Evolutionary conservation across 2,113 vertebrate genomes (phyloP), one percentile per base, ranked within the genome.

Genomic region (Leptobrachium ailaonicum): DNA sequence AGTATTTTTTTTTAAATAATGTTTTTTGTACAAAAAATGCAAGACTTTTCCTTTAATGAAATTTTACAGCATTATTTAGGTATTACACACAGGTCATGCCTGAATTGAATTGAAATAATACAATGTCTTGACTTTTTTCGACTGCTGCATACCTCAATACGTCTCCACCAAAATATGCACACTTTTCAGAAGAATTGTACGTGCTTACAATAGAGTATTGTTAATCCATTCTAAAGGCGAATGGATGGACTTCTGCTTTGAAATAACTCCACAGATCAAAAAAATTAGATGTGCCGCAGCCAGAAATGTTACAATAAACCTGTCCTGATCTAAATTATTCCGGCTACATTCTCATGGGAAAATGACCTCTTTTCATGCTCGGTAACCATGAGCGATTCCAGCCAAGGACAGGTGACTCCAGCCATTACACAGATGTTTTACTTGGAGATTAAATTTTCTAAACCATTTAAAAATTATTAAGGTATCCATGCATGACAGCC

Each of bases 381-480:
- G 64, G 64, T 74, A 68, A 81, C 64, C 72, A 69, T 50, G 66
- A 81, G 70, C 7, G 71, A 69, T 81, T 81, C 56, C 43, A 69
- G 63, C 79, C 72, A 56, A 67, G 67, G 63, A 81, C 71, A 81
- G 71, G 79, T 81, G 79, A 81, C 79, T 71, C 66, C 40, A 42
- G 79, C 56, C 64, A 75, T 81, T 47, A 69, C 79, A 60, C 79
- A 81, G 79, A 75, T 81, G 71, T 75, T 81, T 81, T 74, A 75
- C 58, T 73, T 68, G 71, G 75, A 81, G 79, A 81, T 81, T 74
- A 81, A 58, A 81, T 75, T 81, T 75, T 81, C 54, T 74, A 74
- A 81, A 75, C 79, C 79, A 81, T 81, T 81, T 75, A 81, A 62
- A 75, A 74, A 75, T 81, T 74, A 75, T 75, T 68, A 62, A 74